Conservation (phyloP, 92 coral and sea anemone species). For the Zoanthus sociatus region DNA sequence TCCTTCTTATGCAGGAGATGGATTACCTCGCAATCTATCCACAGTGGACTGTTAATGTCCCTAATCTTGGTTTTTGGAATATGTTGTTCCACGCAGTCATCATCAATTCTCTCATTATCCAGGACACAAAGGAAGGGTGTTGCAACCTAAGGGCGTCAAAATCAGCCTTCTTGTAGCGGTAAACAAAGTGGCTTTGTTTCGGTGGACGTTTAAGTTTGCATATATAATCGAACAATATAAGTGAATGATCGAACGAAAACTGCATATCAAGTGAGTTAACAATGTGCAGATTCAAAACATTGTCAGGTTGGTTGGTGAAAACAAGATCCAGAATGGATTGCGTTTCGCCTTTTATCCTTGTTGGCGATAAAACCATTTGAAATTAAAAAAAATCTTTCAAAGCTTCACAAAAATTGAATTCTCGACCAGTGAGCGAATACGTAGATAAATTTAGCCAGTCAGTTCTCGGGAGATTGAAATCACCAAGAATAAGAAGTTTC, state of each 20-base stretch:
- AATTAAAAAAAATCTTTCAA: conserved; percentile 18
- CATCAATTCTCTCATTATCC: conserved; percentile 35
- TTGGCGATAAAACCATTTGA: conserved; percentile 14
- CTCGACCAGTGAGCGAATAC: conserved; percentile 12
- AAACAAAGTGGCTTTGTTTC: conserved; percentile 3
- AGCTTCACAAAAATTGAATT: conserved; percentile 2
- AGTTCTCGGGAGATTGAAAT: conserved; percentile 14
- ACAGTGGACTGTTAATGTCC: conserved; percentile 45
- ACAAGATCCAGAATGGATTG: conserved; percentile 41
- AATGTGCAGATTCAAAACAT: conserved; percentile 40
- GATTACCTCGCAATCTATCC: conserved; percentile 51
- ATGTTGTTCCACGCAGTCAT: conserved; percentile 40
- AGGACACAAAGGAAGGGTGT: conserved; percentile 30
- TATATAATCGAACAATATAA: conserved; percentile 29
- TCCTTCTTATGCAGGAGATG: conserved; percentile 36
- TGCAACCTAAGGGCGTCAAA: conserved; percentile 38
- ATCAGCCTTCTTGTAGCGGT: conserved; percentile 40
- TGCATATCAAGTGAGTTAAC: conserved; percentile 38
- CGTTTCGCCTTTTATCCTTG: conserved; percentile 12
- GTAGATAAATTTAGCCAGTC: conserved; percentile 24
- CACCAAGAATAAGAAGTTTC: conserved; percentile 24
- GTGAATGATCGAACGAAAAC: conserved; percentile 47
- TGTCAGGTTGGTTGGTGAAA: conserved; percentile 30
- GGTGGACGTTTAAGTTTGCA: conserved; percentile 34
- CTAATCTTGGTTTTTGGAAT: conserved; percentile 47